Evolutionary conservation across 2,797 vertebrate genomes (phyloP), one percentile per base, ranked within the genome.

Genomic region (Cyprinodon diabolis): DNA sequence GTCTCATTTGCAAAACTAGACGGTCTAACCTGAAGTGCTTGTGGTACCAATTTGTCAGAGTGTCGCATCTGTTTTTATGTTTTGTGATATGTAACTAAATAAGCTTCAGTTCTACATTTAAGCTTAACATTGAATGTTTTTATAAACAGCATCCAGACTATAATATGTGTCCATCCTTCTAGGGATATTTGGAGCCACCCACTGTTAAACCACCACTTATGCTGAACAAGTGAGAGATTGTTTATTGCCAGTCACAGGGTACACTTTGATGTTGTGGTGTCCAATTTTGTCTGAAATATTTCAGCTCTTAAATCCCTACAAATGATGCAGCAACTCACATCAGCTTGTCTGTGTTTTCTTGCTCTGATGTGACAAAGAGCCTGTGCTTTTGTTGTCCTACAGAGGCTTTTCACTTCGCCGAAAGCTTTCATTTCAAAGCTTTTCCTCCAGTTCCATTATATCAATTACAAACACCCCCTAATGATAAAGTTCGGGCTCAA

Each of bases 391-490:
- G 68, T 25, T 40, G 14, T 48, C 37, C 19, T 63, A 87, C 83
- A 86, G 87, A 89, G 74, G 71, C 72, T 74, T 82, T 76, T 85
- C 72, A 72, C 68, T 54, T 65, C 9, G 30, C 69, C 72, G 30
- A 79, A 63, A 83, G 85, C 78, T 86, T 71, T 79, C 63, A 66
- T 92, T 88, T 91, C 86, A 87, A 89, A 87, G 84, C 78, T 71
- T 82, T 79, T 74, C 80, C 77, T 71, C 15, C 0, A n/a, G 80
- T 72, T 78, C 82, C 73, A 79, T 84, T 83, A 84, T 81, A 90
- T 88, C 83, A 89, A 89, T 92, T 92, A 90, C 83, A 86, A 85
- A 91, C 90, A 82, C 83, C 72, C 81, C 80, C 85, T 86, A 84
- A 77, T 40, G 37, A 77, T 75, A 62, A 82, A 87, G 87, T 85